Base-by-base conservation (phyloP, 2,888 invertebrate genomes). In the Heterodera filipjevi region DNA sequence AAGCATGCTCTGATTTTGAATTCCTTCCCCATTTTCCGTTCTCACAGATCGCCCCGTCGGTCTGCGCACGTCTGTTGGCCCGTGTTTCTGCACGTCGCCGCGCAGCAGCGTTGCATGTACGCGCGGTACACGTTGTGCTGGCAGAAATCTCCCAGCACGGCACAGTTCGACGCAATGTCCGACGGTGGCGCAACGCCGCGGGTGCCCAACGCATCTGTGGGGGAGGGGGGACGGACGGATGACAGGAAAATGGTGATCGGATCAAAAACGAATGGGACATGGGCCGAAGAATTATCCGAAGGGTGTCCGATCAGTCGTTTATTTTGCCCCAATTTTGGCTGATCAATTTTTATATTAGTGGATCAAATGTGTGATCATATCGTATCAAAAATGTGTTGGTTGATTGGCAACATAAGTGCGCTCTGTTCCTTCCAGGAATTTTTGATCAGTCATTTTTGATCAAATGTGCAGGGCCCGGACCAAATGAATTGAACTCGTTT, bases 161-260 rank as follows among this genome's bases (percentile, higher is more conserved):
- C 68, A 68, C 68, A 68, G 33, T 68, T 68, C 68, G 33, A 19
- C 33, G 68, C 68, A 68, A 68, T 33, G n/a, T 68, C 68, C 68
- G 68, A 10, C 22, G 68, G 16, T 22, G 68, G 14, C 32, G 68
- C 68, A 5, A 35, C 32, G 68, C 68, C 35, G 32, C 68, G 68
- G 8, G 68, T 68, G 35, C 68, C 33, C 68, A 32, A 19, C 32
- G 35, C 68, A 8, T 12, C 68, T 35, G 35, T 33, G 30, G 64
- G 27, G 64, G 64, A 8, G 2, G n/a, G 27, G n/a, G 64, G 64
- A 8, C 14, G 64, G 27, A 64, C n/a, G n/a, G n/a, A 64, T 64
- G 1, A 64, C 6, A 12, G 27, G 27, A 8, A 66, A 32, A 27
- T 32, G n/a, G 66, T 10, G 66, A 66, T 12, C 64, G 66, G 32